Percentiles rank a stretch among this genome's conserved stretches.
phyloP scores from a whole-genome alignment of 2,888 invertebrate species.

The Ethmia dodecea region DNA sequence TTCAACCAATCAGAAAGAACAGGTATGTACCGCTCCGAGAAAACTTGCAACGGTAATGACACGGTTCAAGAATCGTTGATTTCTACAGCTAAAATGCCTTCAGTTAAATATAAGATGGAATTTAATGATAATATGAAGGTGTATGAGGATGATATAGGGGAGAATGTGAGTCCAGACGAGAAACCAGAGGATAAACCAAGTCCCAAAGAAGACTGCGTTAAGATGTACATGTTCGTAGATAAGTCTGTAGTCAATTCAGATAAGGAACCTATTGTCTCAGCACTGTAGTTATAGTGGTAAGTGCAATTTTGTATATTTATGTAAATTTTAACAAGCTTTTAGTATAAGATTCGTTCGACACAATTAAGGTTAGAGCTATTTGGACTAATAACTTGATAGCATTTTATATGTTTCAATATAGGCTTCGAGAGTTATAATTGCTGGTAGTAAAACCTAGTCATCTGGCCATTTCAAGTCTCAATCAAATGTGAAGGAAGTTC shows the following conservation, averaged over 20 bases:
- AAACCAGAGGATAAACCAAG: slow-evolving; percentile 60
- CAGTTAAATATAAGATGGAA: slow-evolving; percentile 65
- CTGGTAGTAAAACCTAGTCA: no score
- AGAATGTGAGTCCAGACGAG: slow-evolving; percentile 67
- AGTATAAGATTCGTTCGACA: no score
- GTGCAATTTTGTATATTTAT: no score
- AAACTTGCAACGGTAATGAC: slow-evolving; percentile 69
- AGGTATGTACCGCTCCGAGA: slow-evolving; percentile 65
- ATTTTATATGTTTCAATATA: no score
- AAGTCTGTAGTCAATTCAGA: slow-evolving; percentile 59
- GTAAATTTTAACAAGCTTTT: no score
- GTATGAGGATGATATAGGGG: slow-evolving; percentile 43
- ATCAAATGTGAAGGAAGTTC: no score
- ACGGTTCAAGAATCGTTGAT: slow-evolving; percentile 66
- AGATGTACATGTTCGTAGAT: slow-evolving; percentile 72
- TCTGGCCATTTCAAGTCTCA: no score
- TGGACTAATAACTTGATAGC: no score
- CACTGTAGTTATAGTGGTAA: slow-evolving; percentile 40
- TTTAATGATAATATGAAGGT: slow-evolving; percentile 53
- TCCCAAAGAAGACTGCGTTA: slow-evolving; percentile 66
- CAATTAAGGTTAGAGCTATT: no score
- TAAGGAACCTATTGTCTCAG: slow-evolving; percentile 68
- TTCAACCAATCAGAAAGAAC: slow-evolving; percentile 64
- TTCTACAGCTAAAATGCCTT: slow-evolving; percentile 56
- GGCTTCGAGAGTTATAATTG: no score